Evolutionary conservation across 2,797 vertebrate genomes (phyloP), one percentile per base, ranked within the genome.

Genomic region (Lepilemur ruficaudatus): DNA sequence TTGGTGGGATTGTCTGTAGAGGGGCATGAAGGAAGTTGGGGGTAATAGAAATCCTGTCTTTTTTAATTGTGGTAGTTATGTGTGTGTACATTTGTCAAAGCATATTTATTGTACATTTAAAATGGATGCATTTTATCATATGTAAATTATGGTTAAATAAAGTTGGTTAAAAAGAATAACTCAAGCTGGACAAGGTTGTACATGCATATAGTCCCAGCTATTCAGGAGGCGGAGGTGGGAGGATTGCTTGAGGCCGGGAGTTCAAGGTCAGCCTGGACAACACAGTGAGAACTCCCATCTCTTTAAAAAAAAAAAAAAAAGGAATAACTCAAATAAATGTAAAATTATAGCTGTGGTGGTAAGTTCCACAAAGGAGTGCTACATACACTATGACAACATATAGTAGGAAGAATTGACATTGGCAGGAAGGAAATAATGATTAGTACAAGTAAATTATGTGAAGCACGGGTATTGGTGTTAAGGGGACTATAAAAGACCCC

Each of bases 381-480:
- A 41, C 28, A 63, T 79, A 28, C n/a, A 12, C 55, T 57, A 46
- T 83, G 88, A 76, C n/a, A 83, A 84, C 23, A 28, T 59, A 73
- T 30, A 90, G 82, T 72, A 76, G 76, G 69, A 94, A 89, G 85
- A 93, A 75, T 59, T 96, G 59, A 95, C 35, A 55, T 50, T 89
- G 48, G 32, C 55, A 75, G 76, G 25, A 9, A 72, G 48, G 72
- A 93, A 86, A 92, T 84, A 35, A 92, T 61, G 35, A 67, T 85
- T 22, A 93, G 55, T 75, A 91, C 52, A 89, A 79, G 48, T 73
- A 93, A 95, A 81, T 89, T 43, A 69, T 90, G 41, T 52, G 43
- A 91, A 92, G 41, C 22, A 17, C 73, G 38, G 41, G 50, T 20
- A 81, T 55, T 93, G 14, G 65, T 93, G 61, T 86, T 35, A 82